Percentiles rank a stretch among this genome's conserved stretches.
Evolutionary conservation across 2,888 invertebrate species (phyloP).

Genomic region (Pemphredon lugubris): DNA sequence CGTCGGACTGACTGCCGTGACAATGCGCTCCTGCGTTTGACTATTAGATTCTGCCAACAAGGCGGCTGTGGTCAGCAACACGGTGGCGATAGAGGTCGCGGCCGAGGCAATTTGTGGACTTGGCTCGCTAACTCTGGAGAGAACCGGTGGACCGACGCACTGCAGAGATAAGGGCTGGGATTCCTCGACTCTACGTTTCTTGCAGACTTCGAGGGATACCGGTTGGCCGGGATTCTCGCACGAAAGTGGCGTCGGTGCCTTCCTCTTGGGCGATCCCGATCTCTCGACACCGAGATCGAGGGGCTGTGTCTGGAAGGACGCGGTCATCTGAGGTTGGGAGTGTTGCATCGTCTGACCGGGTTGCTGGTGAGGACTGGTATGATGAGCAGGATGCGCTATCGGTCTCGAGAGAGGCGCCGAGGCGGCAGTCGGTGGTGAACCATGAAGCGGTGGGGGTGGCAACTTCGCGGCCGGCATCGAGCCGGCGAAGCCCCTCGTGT

Average conservation of each 20-base stretch:
- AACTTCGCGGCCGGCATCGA: conserved; percentile 72
- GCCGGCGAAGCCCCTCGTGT: conserved; percentile 74
- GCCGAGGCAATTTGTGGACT: conserved; percentile 88
- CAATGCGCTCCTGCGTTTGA: conserved; percentile 63
- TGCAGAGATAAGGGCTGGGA: conserved; percentile 76
- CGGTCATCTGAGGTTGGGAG: conserved; percentile 67
- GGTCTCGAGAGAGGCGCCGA: conserved; percentile 77
- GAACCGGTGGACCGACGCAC: conserved; percentile 79
- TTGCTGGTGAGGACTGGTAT: conserved; percentile 60
- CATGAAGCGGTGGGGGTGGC: conserved; percentile 81
- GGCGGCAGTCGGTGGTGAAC: conserved; percentile 78
- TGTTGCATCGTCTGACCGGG: conserved; percentile 64
- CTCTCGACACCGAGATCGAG: conserved; percentile 87
- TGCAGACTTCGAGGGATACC: conserved; percentile 83
- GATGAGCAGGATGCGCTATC: conserved; percentile 70
- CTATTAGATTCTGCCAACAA: conserved; percentile 70
- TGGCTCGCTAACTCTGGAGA: conserved; percentile 84
- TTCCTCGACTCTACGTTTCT: conserved; percentile 85
- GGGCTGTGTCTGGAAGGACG: conserved; percentile 88
- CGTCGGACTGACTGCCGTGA: conserved; percentile 79
- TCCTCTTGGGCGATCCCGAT: conserved; percentile 84
- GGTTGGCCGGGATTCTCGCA: conserved; percentile 82
- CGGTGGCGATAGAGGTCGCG: conserved; percentile 86
- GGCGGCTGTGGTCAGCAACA: conserved; percentile 87
- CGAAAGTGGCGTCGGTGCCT: conserved; percentile 81